Evolutionary conservation across 2,113 vertebrate species (phyloP), one percentile per base, ranked within the genome.

Genomic region (Litocranius walleri): DNA sequence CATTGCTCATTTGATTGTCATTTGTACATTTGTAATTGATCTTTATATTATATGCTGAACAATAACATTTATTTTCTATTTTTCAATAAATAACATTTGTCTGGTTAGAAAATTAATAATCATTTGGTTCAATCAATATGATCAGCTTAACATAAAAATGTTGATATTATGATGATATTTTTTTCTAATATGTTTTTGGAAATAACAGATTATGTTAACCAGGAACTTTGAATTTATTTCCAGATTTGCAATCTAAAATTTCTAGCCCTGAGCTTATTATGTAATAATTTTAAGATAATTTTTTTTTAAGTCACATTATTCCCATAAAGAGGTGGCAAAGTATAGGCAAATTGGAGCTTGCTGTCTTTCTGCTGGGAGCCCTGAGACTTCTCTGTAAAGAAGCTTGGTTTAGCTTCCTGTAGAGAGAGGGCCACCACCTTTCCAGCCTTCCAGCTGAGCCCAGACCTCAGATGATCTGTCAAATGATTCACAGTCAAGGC

Each of bases 141-240:
- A 94, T 82, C 3, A 16, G 30, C 61, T 84, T 67, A 71, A 36
- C 82, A 64, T 80, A 90, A 95, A 74, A 19, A 29, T 81, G 3
- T 17, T 67, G 12, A 40, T 87, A n/a, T 1, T 1, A 17, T 80
- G 62, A 78, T 57, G 33, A 57, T 6, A 56, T 90, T 77, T 90
- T 88, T 54, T 80, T 27, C 3, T 0, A 67, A 23, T 80, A 12
- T 54, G 6, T 64, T 78, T 94, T 88, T 81, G 16, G 27, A 61
- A 93, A 62, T 74, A 71, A 52, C 6, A 91, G 5, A 57, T 74
- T 88, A 40, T 92, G 56, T 88, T 91, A 85, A n/a, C 15, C 7
- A 74, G 4, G 7, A 92, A n/a, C 8, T 95, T 92, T 85, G 15
- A 83, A 87, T 84, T 92, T 83, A 80, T 97, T 97, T 91, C 7